Evolutionary conservation across 2,888 invertebrate species (phyloP), one percentile per base, ranked within the genome.

Genomic region (Eueremaeus valkanovi): DNA sequence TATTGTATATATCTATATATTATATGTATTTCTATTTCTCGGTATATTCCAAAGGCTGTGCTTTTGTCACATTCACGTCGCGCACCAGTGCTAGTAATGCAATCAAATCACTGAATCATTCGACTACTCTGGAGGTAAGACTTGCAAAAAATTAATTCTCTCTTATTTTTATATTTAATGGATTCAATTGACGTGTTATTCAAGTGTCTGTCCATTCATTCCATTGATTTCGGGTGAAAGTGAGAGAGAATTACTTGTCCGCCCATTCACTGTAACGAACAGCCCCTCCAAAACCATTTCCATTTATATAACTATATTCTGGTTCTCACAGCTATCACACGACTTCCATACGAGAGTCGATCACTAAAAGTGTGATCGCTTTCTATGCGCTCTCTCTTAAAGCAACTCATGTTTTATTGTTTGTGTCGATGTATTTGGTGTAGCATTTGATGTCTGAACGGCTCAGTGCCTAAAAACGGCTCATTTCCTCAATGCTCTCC

Each of bases 31-130:
- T 70, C n/a, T 45, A 11, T 45, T 29, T 40, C 36, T 11, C 36
- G 36, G 11, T 11, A n/a, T n/a, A n/a, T n/a, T 11, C 5, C 5
- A 29, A 58, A 87, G 97, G 88, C 83, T 99, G 99, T 87, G 98
- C 98, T 81, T 99, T 99, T 88, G 95, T 99, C 83, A 99, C 98
- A 82, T 99, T 93, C 87, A 90, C 94, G 83, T 93, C 93, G 82
- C 95, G 97, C 86, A 95, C 96, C 86, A 92, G 93, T 83, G 98
- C 99, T 82, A 91, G 95, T 83, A 93, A 92, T 85, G 97, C 98
- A 83, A 99, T 99, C 85, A 97, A 96, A 88, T 89, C 90, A 83
- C 88, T 98, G 86, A 96, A 99, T 86, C 98, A 99, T 86, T 96
- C 96, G 83, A 93, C 94, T 86, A 99, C 97, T 81, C 97, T 98